A percentile compares a stretch with the other conserved stretches of the same genome.
phyloP scores from a whole-genome alignment of 2,888 invertebrate species.

The Drosophila peninsularis region DNA sequence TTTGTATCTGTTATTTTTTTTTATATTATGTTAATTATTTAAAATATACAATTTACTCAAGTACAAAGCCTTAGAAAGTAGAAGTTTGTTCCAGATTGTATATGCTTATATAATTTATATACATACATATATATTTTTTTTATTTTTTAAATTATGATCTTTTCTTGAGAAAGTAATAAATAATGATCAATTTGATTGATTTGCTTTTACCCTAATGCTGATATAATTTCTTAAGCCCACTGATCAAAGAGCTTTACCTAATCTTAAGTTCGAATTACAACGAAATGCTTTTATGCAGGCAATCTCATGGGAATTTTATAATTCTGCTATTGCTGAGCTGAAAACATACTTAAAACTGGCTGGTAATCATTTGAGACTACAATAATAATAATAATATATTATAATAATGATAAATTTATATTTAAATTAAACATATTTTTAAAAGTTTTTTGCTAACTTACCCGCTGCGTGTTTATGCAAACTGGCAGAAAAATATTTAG shows the following conservation, averaged over 20 bases:
- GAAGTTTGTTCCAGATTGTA: not conserved
- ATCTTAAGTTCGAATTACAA: slow-evolving; percentile 8
- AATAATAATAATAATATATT: too few relatives aligned
- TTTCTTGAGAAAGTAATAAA: not conserved
- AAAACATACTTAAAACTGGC: too few relatives aligned
- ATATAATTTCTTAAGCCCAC: not conserved
- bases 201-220: not conserved
- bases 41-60: not conserved
- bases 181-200: not conserved
- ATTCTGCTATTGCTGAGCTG: too few relatives aligned
- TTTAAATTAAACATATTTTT: slow-evolving; percentile 1
- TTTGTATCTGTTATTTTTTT: too few relatives aligned
- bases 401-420: slow-evolving; percentile 2
- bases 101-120: not conserved
- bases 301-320: not conserved
- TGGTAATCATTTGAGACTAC: too few relatives aligned
- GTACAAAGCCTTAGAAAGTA: not conserved
- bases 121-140: not conserved
- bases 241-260: not conserved
- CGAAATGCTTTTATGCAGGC: not conserved
- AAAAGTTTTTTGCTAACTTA: slow-evolving; percentile 40
- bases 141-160: too few relatives aligned
- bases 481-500: slow-evolving; percentile 47
- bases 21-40: too few relatives aligned
- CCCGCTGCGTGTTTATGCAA: slow-evolving; percentile 65